These are phyloP conservation scores for Drosophila santomea DNA, from an alignment of 1,140 invertebrate genomes.

Conservation along the genomic window DNA sequence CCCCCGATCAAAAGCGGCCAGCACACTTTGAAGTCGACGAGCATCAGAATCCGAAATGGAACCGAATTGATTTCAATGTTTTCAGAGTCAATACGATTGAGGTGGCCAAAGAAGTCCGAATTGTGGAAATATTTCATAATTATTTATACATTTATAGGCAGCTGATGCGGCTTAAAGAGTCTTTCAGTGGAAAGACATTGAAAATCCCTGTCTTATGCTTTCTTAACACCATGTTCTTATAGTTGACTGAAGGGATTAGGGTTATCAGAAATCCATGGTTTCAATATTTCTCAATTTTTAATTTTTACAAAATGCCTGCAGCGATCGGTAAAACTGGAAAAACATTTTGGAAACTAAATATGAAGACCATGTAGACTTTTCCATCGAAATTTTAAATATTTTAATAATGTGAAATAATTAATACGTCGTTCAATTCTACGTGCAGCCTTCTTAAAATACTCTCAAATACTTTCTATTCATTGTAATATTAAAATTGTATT, in stretches of 20 bases:
- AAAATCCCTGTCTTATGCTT: conserved; percentile 24
- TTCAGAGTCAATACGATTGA: conserved; percentile 30
- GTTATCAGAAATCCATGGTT: background rate
- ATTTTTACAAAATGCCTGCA: background rate
- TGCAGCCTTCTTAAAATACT: too few species aligned
- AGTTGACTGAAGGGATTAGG: too few species aligned
- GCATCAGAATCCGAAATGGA: conserved; percentile 12
- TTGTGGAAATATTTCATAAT: conserved; percentile 13
- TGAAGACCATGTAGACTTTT: too few species aligned
- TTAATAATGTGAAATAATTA: too few species aligned
- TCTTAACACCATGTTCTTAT: background rate
- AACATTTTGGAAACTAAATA: too few species aligned
- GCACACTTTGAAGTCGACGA: conserved; percentile 49
- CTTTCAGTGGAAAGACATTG: background rate
- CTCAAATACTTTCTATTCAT: too few species aligned
- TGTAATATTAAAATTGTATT: too few species aligned
- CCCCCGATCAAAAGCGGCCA: conserved; percentile 46
- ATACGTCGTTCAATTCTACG: too few species aligned
- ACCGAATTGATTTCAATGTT: conserved; percentile 41
- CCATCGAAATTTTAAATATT: too few species aligned
- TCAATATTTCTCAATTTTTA: background rate
- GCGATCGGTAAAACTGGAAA: background rate
- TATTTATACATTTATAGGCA: conserved; percentile 6
- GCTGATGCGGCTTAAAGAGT: background rate
- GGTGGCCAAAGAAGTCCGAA: background rate